phyloP scores from a whole-genome alignment of 1,140 invertebrate genomes.

The Stenopsyche tienmushanensis region DNA sequence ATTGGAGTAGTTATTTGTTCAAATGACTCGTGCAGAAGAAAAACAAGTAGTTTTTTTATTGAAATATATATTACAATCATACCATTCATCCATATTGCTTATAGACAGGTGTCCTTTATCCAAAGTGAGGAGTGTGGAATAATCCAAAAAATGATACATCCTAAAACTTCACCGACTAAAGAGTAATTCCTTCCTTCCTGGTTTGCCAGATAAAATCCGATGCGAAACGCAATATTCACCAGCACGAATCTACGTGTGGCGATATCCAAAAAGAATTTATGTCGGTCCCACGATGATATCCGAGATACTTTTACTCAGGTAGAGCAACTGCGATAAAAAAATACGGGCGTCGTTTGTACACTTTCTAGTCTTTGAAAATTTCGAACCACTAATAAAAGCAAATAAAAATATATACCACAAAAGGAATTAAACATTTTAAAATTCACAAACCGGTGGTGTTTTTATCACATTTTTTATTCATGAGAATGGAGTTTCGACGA shows the following conservation, averaged over 20 bases:
- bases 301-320: too few relatives aligned
- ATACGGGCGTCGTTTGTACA: too few relatives aligned
- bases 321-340: too few relatives aligned
- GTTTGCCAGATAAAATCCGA: slow-evolving; percentile 14
- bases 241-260: not conserved
- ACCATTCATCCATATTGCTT: slow-evolving; percentile 19
- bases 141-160: too few relatives aligned
- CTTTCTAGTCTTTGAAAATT: not conserved
- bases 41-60: too few relatives aligned
- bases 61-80: too few relatives aligned
- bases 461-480: not conserved
- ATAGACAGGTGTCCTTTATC: slow-evolving; percentile 11
- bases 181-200: not conserved
- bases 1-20: too few relatives aligned
- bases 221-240: not conserved
- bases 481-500: not conserved
- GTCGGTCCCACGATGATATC: not conserved
- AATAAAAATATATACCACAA: not conserved
- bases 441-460: not conserved
- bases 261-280: not conserved
- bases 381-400: not conserved
- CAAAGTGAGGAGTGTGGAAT: not conserved
- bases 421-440: not conserved
- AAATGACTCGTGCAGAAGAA: too few relatives aligned
- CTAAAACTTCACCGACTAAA: not conserved